Evolutionary conservation across 37 sponge, comb jelly and placozoan species (phyloP).

Genomic region (Haliclona indistincta): DNA sequence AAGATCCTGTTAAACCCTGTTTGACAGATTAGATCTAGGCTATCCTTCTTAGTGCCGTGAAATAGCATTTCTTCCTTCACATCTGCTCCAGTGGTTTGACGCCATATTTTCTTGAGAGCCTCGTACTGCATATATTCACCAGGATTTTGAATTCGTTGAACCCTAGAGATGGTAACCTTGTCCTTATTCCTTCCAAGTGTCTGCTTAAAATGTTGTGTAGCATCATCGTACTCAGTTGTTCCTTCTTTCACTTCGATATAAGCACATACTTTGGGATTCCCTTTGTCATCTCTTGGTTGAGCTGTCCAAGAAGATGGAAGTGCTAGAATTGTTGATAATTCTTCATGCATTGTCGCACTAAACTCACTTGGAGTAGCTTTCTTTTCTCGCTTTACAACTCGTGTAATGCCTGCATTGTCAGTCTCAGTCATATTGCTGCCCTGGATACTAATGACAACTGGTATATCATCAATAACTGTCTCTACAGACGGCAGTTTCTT

Average conservation of each 20-base stretch:
- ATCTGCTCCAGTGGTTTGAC: neutral
- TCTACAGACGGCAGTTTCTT: too few relatives aligned
- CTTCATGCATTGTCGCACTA: too few relatives aligned
- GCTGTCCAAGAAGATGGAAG: constrained; percentile 31
- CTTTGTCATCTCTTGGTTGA: constrained; percentile 18
- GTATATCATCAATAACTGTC: too few relatives aligned
- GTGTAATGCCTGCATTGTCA: too few relatives aligned
- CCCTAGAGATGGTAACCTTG: neutral
- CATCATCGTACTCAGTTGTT: constrained; percentile 18
- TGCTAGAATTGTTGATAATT: neutral
- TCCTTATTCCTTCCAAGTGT: constrained; percentile 9
- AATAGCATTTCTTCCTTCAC: constrained; percentile 35
- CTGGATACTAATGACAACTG: too few relatives aligned
- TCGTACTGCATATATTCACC: constrained; percentile 21
- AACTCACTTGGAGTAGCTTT: too few relatives aligned
- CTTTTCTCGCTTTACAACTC: too few relatives aligned
- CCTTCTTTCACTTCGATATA: constrained; percentile 17
- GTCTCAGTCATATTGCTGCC: too few relatives aligned
- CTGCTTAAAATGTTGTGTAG: constrained; percentile 28
- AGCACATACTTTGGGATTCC: constrained; percentile 2
- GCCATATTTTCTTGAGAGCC: constrained; percentile 2
- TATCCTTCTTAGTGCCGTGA: constrained; percentile 39
- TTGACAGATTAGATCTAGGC: constrained; percentile 25
- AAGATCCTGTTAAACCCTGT: constrained; percentile 72
- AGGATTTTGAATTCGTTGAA: constrained; percentile 54